These are phyloP conservation scores for Edolisoma coerulescens DNA, from an alignment of 2,113 vertebrate species.

Conservation along the genomic window DNA sequence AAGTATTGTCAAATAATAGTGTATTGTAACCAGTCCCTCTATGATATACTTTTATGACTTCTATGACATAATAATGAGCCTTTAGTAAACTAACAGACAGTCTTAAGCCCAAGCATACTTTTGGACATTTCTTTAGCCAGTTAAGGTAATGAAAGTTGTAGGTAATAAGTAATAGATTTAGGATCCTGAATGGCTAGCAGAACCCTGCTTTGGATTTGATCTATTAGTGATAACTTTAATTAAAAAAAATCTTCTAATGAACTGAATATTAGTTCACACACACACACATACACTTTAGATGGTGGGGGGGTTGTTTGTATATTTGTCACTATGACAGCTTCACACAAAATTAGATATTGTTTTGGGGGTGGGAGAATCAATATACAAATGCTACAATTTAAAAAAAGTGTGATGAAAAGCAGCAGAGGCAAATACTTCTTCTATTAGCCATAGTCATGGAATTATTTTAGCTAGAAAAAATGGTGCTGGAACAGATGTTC, in stretches of 20 bases:
- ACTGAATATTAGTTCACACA: neutral
- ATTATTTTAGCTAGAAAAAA: neutral
- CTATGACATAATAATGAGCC: neutral
- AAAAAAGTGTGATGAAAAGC: neutral
- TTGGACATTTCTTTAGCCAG: neutral
- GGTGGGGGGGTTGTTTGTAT: rapidly evolving
- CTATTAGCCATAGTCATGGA: neutral
- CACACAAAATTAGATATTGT: neutral
- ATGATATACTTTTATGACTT: neutral
- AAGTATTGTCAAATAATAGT: neutral
- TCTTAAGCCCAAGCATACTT: neutral
- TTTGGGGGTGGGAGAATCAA: neutral
- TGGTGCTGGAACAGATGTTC: neutral
- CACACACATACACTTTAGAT: neutral
- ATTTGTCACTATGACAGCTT: neutral
- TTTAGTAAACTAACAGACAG: neutral
- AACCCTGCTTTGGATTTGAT: neutral
- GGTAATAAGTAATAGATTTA: neutral
- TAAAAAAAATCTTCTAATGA: neutral
- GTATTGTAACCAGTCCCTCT: neutral
- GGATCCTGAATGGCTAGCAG: neutral
- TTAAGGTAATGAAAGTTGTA: neutral
- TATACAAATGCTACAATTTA: rapidly evolving
- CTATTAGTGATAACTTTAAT: neutral
- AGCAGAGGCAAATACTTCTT: neutral